A percentile compares a stretch with the other conserved stretches of the same genome.
phyloP scores from a whole-genome alignment of 2,888 invertebrate species.

The Acronicta aceris region DNA sequence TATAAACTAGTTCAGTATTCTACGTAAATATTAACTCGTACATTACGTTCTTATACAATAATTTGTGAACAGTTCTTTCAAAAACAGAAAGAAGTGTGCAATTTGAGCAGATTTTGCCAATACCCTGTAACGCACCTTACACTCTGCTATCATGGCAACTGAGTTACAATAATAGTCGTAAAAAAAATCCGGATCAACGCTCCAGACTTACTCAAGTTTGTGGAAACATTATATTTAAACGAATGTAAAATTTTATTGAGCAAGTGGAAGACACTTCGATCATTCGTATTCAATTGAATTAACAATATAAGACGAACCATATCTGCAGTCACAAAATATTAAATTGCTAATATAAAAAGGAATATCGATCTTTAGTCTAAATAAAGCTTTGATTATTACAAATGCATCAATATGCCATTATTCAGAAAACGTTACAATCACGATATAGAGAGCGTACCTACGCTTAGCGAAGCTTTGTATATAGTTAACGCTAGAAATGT shows the following conservation, averaged over 20 bases:
- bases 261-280: conserved; percentile 39
- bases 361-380: conserved; percentile 54
- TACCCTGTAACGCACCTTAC: conserved; percentile 69
- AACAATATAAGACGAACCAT: conserved; percentile 38
- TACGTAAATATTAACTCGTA: conserved; percentile 59
- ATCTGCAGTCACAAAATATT: conserved; percentile 33
- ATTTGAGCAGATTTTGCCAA: conserved; percentile 73
- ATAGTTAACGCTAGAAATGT: neutral
- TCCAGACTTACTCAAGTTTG: conserved; percentile 7
- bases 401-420: conserved; percentile 3
- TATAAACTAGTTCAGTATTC: conserved; percentile 63
- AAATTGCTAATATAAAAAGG: conserved; percentile 24
- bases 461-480: no score
- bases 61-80: conserved; percentile 65
- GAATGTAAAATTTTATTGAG: conserved; percentile 15
- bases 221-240: conserved; percentile 22
- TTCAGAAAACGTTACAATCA: conserved; percentile 8
- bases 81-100: conserved; percentile 62
- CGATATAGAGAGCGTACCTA: no score
- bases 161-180: conserved; percentile 41
- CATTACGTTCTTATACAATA: conserved; percentile 58
- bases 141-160: conserved; percentile 65
- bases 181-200: conserved; percentile 15
- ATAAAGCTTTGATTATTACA: conserved; percentile 59
- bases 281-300: conserved; percentile 30